These are phyloP conservation scores for Bambusicola thoracicus DNA, from an alignment of 2,113 vertebrate genomes.

Conservation along the genomic window DNA sequence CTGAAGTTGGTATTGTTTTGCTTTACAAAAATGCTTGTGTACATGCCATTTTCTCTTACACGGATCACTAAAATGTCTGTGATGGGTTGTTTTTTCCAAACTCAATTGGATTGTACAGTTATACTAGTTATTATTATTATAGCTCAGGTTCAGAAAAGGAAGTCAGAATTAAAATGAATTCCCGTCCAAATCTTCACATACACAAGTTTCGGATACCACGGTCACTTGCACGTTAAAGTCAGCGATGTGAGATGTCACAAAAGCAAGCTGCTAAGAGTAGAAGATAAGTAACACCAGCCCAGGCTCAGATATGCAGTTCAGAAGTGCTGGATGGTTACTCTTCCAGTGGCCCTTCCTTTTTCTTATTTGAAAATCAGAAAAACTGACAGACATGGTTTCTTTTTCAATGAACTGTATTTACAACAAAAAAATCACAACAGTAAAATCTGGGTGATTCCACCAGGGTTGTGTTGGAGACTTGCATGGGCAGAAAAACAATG, in stretches of 20 bases:
- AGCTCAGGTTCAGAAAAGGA: not conserved
- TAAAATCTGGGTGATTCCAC: not conserved
- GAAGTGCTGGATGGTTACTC: not conserved
- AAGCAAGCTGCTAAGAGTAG: not conserved
- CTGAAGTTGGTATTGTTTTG: not conserved
- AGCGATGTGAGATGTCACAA: not conserved
- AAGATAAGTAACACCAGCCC: not conserved
- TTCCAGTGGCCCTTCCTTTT: not conserved
- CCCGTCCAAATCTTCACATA: not conserved
- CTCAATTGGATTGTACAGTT: not conserved
- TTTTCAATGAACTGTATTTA: not conserved
- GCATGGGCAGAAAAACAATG: not conserved
- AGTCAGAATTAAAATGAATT: not conserved
- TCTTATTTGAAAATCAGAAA: not conserved
- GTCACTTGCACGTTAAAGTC: not conserved
- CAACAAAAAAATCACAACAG: not conserved
- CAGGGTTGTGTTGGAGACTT: not conserved
- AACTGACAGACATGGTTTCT: not conserved
- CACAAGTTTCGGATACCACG: not conserved
- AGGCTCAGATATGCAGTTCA: not conserved
- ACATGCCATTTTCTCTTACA: not conserved
- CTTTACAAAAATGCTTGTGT: not conserved
- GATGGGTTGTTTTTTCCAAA: not conserved
- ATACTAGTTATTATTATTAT: not conserved
- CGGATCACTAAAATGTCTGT: not conserved